Base-by-base conservation (phyloP, 2,888 invertebrate species). In the Ectropis crepuscularia region DNA sequence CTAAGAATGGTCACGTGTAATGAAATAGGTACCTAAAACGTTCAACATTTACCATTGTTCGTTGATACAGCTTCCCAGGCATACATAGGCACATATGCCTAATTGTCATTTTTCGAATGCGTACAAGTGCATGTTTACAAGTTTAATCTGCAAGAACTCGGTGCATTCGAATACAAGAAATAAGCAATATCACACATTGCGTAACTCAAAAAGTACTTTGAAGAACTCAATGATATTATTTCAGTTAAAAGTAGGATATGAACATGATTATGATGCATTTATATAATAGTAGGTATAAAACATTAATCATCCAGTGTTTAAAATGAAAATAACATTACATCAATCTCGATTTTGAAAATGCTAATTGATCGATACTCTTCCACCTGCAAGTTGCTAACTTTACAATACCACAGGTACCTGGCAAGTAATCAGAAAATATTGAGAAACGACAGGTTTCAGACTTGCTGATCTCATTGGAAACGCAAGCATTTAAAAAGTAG, bases 31-130 rank as follows among this genome's bases (percentile, higher is more conserved):
- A 71, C 16, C 4, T 28, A 28, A 28, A 28, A 28, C 16, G 16
- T 28, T 28, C 70, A 78, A 83, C 78, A 79, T 77, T 79, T 70
- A 76, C 75, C 70, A 78, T 81, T 81, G 80, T 82, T 78, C 51
- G 75, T 57, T 70, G 6, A 46, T 28, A 28, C 16, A 28, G 16
- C 16, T 28, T 28, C 16, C 16, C 16, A 28, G 16, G 16, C 16
- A 4, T 28, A 2, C 16, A 28, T 28, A 28, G 16, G 16, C 16
- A 28, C 16, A 28, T 28, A 28, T 28, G 16, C 16, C 16, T 28
- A 28, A 28, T 28, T 28, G 4, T 28, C 16, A 28, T 28, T 28
- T 28, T 4, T 28, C 16, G 16, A 28, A 28, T 28, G 16, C 16
- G 16, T 28, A 28, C 16, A 2, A 28, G 16, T 28, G 1, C 16